Evolutionary conservation across 2,113 vertebrate species (phyloP).

Genomic region (Leucosticte australis): DNA sequence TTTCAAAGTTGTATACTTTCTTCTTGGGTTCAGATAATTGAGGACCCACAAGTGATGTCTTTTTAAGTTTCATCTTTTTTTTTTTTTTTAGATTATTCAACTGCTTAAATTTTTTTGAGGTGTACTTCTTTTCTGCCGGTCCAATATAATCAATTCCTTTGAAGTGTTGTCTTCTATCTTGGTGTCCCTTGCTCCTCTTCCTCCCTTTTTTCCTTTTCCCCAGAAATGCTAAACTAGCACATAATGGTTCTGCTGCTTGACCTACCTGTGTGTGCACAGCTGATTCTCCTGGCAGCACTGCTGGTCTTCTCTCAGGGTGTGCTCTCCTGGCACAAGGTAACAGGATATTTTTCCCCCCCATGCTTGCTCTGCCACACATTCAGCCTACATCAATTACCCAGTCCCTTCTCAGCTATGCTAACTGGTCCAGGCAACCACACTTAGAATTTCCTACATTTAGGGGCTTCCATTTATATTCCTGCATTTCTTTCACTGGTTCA

Average conservation of each 20-base stretch:
- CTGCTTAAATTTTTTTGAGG: neutral
- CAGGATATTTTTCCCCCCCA: neutral
- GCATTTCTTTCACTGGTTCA: neutral
- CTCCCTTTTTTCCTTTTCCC: rapidly evolving
- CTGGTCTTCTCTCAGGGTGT: neutral
- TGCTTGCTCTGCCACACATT: neutral
- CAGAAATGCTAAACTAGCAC: neutral
- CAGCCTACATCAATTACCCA: neutral
- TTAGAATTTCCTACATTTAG: neutral
- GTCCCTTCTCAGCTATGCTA: neutral
- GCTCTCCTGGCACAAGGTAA: neutral
- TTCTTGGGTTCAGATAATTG: neutral
- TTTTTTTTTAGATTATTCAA: neutral
- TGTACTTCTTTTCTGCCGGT: neutral
- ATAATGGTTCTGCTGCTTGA: neutral
- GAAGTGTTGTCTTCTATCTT: neutral
- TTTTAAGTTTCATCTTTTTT: neutral
- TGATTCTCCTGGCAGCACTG: neutral
- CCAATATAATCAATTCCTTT: neutral
- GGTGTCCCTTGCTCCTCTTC: neutral
- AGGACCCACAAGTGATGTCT: neutral
- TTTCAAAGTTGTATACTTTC: neutral
- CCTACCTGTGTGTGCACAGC: neutral
- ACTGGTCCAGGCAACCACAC: neutral
- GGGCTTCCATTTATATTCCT: neutral